Conservation (phyloP, 2,888 invertebrate genomes). For the Limnephilus rhombicus region DNA sequence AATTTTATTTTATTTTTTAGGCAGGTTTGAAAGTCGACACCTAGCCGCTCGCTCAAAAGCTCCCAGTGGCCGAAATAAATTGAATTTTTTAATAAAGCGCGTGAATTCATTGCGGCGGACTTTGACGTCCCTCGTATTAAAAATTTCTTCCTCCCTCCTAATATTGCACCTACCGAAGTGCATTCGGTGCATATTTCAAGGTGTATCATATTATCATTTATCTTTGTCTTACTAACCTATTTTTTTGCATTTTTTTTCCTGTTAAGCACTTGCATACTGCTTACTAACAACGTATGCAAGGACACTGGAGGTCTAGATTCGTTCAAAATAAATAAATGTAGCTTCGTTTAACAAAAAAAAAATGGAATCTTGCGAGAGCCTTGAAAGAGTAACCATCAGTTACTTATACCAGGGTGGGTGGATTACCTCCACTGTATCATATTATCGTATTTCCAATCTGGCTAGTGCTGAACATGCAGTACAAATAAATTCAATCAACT, state of each 20-base stretch:
- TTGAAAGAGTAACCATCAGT: too few relatives aligned
- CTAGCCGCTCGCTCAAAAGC: not conserved
- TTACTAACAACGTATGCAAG: too few relatives aligned
- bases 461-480: not conserved
- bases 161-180: not conserved
- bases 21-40: not conserved
- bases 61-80: conserved; percentile 18
- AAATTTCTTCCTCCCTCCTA: not conserved
- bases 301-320: too few relatives aligned
- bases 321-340: too few relatives aligned
- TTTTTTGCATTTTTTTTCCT: too few relatives aligned
- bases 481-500: too few relatives aligned
- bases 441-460: not conserved
- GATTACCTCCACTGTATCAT: too few relatives aligned
- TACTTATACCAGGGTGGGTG: too few relatives aligned
- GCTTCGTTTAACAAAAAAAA: too few relatives aligned
- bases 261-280: too few relatives aligned
- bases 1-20: not conserved
- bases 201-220: not conserved
- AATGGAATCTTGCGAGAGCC: too few relatives aligned
- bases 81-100: conserved; percentile 20
- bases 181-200: not conserved
- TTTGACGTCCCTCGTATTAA: not conserved
- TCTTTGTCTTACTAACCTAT: too few relatives aligned
- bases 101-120: not conserved